These are phyloP conservation scores for Drosophila ogumai DNA, from an alignment of 1,140 invertebrate genomes.

Conservation along the genomic window DNA sequence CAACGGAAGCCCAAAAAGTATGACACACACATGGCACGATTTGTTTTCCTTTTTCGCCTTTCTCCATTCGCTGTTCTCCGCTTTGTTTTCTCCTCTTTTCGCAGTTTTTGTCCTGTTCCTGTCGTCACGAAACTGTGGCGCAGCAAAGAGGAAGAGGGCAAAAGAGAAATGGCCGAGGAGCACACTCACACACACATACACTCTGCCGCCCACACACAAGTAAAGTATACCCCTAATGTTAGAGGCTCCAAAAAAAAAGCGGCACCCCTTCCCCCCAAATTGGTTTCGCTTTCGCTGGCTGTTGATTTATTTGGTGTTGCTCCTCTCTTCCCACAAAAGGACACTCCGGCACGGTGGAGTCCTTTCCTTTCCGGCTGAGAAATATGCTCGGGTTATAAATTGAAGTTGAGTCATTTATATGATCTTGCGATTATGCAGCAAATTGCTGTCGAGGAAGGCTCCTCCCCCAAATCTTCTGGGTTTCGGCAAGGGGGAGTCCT, in stretches of 20 bases:
- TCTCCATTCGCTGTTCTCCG: constrained; percentile 3
- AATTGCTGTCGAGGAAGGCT: constrained; percentile 39
- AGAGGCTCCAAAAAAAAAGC: constrained; percentile 35
- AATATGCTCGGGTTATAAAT: constrained; percentile 74
- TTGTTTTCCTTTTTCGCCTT: constrained; percentile 36
- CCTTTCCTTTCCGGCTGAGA: constrained; percentile 38
- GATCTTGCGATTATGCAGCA: constrained; percentile 76
- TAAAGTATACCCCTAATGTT: constrained; percentile 52
- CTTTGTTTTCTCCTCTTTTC: constrained; percentile 40
- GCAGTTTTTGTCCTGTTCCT: constrained; percentile 34
- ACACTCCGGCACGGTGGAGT: constrained; percentile 40
- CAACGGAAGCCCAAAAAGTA: constrained; percentile 53
- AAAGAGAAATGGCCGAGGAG: constrained; percentile 40
- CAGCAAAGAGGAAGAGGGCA: constrained; percentile 1
- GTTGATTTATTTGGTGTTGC: constrained; percentile 78
- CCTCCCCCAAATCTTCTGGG: background rate
- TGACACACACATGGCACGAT: constrained; percentile 58
- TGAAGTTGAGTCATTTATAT: constrained; percentile 79
- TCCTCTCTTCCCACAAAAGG: constrained; percentile 41
- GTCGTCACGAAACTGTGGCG: constrained; percentile 45
- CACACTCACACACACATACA: background rate
- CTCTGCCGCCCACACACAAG: constrained; percentile 31
- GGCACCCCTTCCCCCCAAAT: constrained; percentile 12
- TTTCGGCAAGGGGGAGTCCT: background rate
- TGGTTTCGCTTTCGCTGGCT: constrained; percentile 67